Base-by-base conservation (phyloP, 2,888 invertebrate species). In the Acrocyrtus sp. region DNA sequence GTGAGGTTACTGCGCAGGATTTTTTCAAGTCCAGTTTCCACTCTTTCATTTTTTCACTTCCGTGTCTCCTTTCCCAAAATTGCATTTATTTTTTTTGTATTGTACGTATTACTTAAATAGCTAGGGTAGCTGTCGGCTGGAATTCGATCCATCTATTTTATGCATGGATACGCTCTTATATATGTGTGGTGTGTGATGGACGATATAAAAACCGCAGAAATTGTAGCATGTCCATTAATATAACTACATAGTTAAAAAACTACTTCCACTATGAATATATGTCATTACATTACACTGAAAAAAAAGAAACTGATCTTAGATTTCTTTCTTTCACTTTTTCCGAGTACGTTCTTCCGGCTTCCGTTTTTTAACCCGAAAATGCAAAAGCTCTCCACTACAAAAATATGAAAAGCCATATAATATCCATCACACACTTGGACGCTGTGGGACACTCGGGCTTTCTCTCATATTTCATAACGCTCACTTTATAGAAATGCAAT, bases 271-370 rank as follows among this genome's bases (percentile, higher is more conserved):
- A 34, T 34, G 34, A 5, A 34, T 34, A 12, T 34, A 34, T 41
- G 58, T 58, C 50, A 67, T 51, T 60, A 67, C 50, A 51, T 47
- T 21, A 66, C 48, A 57, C 47, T n/a, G n/a, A n/a, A 50, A 66
- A 65, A 47, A 22, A 65, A 48, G 22, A 66, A 72, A 61, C 53
- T 47, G 66, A 66, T 72, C 72, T 65, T 66, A 66, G 54, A 72
- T 60, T 72, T 72, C 60, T 72, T 58, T 69, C 29, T 54, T 17
- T 45, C n/a, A n/a, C 26, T 19, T 68, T 58, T 56, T 34, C 65
- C 56, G 62, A 67, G 67, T 67, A 73, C 66, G 73, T 76, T 76
- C 76, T 76, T 76, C 76, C 76, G 76, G 76, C 76, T 76, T 76
- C 76, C 76, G 74, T 74, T 76, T 74, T 72, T 73, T 58, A 65